Percentiles rank a stretch among this genome's conserved stretches.
These are phyloP conservation scores for Hermatobates lingyangjiaoensis DNA, from an alignment of 1,140 invertebrate genomes.

Conservation along the genomic window DNA sequence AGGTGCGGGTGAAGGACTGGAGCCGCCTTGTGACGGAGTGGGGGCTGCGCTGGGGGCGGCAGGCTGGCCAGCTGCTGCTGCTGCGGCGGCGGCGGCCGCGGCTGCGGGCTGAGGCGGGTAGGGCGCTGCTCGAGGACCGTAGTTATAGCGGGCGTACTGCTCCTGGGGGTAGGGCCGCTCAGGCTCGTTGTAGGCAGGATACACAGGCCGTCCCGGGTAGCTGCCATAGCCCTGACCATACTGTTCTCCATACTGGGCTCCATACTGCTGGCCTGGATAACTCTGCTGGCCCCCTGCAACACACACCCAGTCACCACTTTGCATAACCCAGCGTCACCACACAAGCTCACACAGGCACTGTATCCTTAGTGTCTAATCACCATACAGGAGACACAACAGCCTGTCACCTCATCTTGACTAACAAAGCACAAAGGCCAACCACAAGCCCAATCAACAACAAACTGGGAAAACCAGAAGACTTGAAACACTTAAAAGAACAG, in stretches of 20 bases:
- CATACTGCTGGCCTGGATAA: conserved; percentile 6
- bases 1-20: conserved; percentile 7
- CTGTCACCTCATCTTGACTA: no score
- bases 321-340: no score
- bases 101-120: not conserved
- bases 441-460: no score
- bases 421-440: no score
- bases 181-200: conserved; percentile 5
- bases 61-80: conserved; percentile 9
- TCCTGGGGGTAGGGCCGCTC: conserved; percentile 7
- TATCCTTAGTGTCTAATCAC: no score
- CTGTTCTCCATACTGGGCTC: not conserved
- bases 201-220: conserved; percentile 6
- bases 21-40: not conserved
- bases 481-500: no score
- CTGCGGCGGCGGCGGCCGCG: not conserved
- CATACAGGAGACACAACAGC: no score
- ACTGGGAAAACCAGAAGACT: no score
- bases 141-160: not conserved
- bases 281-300: conserved; percentile 1
- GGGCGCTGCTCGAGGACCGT: conserved; percentile 1
- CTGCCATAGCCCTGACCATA: conserved; percentile 16
- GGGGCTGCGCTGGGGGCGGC: conserved; percentile 11
- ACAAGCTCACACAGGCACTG: no score
- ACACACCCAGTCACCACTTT: not conserved